Percentiles rank a stretch among this genome's conserved stretches.
phyloP scores from a whole-genome alignment of 2,113 vertebrate genomes.

The Tenrec ecaudatus region DNA sequence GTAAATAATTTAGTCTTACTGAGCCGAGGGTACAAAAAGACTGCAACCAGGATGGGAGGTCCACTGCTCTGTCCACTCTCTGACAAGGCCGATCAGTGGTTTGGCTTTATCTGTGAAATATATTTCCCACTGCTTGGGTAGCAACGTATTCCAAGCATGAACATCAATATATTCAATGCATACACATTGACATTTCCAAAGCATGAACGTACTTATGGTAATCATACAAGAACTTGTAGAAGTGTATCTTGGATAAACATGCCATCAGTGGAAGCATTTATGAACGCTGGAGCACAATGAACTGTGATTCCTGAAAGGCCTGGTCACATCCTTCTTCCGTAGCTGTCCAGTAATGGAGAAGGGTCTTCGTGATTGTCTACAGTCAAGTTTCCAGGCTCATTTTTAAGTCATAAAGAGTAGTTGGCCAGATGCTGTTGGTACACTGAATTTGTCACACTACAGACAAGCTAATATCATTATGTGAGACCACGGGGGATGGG shows the following conservation, averaged over 20 bases:
- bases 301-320: background rate
- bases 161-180: background rate
- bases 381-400: conserved; percentile 52
- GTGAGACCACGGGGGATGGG: conserved; percentile 51
- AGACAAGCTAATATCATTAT: conserved; percentile 73
- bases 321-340: background rate
- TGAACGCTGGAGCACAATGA: conserved; percentile 4
- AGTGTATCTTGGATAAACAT: background rate
- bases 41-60: background rate
- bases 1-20: conserved; percentile 5
- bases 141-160: conserved; percentile 38
- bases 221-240: conserved; percentile 46
- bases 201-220: conserved; percentile 41
- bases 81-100: background rate
- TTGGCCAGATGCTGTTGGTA: conserved; percentile 59
- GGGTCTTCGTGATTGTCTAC: conserved; percentile 28
- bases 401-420: conserved; percentile 66
- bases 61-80: background rate
- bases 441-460: conserved; percentile 68
- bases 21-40: accelerated
- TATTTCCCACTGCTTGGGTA: background rate
- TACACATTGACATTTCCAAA: background rate
- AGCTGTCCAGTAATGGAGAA: background rate
- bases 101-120: conserved; percentile 29
- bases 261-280: background rate